Conservation (phyloP, 1,140 invertebrate species). For the Euwallacea similis region DNA sequence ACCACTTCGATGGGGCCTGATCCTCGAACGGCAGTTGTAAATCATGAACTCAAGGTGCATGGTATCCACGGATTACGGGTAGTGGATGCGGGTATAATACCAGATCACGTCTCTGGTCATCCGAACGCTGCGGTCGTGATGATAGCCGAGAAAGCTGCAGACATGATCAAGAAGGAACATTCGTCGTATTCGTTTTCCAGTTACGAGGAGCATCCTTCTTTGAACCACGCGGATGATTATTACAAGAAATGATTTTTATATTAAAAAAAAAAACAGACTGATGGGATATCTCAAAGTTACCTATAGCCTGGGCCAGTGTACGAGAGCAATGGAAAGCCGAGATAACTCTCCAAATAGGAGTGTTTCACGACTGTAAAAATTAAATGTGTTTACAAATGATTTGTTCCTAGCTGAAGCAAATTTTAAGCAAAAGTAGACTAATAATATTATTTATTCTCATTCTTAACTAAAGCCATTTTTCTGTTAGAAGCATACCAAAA, state of each 20-base stretch:
- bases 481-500: too few relatives aligned
- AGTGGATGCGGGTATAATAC: slow-evolving; percentile 53
- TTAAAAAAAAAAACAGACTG: too few relatives aligned
- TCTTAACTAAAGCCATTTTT: too few relatives aligned
- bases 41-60: slow-evolving; percentile 53
- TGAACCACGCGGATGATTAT: background rate
- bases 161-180: slow-evolving; percentile 42
- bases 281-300: too few relatives aligned
- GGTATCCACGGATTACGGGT: slow-evolving; percentile 55
- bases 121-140: slow-evolving; percentile 57
- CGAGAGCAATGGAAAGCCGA: too few relatives aligned
- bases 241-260: background rate
- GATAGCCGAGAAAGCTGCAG: slow-evolving; percentile 61
- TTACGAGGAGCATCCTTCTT: background rate
- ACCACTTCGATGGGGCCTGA: slow-evolving; percentile 65
- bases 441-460: too few relatives aligned
- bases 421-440: too few relatives aligned
- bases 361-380: too few relatives aligned
- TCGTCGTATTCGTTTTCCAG: background rate
- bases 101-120: slow-evolving; percentile 55
- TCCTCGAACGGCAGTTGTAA: slow-evolving; percentile 55
- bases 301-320: too few relatives aligned
- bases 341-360: too few relatives aligned
- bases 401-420: too few relatives aligned
- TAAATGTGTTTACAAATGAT: too few relatives aligned